Evolutionary conservation across 2,113 vertebrate genomes (phyloP).

Genomic region (Nycticorax nycticorax): DNA sequence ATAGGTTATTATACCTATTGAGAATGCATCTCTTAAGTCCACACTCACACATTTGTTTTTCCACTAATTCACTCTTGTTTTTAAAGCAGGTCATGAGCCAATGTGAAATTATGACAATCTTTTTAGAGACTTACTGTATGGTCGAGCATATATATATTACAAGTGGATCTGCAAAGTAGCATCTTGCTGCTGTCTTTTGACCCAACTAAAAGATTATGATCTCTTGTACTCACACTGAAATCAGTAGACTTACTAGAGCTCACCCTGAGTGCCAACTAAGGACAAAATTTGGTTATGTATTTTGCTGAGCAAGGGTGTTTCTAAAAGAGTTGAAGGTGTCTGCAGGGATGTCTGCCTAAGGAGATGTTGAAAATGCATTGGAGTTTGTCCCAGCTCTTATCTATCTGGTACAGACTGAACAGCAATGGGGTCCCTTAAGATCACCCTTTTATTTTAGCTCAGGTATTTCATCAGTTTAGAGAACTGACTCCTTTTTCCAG

Average conservation of each 20-base stretch:
- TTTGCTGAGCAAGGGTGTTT: background rate
- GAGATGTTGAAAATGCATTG: background rate
- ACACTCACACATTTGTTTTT: background rate
- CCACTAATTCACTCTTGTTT: background rate
- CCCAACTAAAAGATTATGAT: background rate
- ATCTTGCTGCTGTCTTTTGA: background rate
- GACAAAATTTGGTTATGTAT: background rate
- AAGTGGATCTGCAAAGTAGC: background rate
- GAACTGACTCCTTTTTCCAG: background rate
- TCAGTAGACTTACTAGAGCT: background rate
- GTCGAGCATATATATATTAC: rapidly evolving
- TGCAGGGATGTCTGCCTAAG: background rate
- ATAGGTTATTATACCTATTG: background rate
- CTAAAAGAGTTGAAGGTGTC: background rate
- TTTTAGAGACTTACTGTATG: background rate
- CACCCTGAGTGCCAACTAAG: rapidly evolving
- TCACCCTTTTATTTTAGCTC: background rate
- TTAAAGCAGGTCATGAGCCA: background rate
- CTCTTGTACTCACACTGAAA: background rate
- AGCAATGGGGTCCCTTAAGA: background rate
- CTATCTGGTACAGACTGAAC: background rate
- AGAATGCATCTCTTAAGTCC: background rate
- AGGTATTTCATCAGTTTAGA: background rate
- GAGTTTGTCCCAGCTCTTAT: background rate
- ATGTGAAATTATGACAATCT: background rate